Evolutionary conservation across 2,888 invertebrate species (phyloP).

Genomic region (Halocaridina rubra): DNA sequence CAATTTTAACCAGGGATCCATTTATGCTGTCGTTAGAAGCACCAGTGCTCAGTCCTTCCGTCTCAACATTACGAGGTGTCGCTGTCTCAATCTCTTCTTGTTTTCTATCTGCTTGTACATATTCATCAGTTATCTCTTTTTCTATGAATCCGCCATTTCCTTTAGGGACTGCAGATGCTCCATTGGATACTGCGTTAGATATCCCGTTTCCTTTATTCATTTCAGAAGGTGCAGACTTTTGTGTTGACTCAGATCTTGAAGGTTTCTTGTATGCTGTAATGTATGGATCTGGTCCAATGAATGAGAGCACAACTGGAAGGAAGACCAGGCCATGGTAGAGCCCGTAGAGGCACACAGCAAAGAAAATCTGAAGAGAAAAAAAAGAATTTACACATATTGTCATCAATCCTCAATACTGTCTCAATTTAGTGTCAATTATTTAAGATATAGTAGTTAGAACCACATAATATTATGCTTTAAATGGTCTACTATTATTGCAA

Average conservation of each 20-base stretch:
- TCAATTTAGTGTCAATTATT: no score
- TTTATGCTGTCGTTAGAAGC: no score
- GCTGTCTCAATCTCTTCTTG: no score
- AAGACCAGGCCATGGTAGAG: slow-evolving; percentile 45
- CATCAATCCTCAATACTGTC: no score
- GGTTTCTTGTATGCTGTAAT: neutral
- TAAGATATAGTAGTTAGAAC: neutral
- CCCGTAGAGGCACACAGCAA: slow-evolving; percentile 28
- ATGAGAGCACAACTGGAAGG: slow-evolving; percentile 33
- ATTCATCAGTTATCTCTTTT: neutral
- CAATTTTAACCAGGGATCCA: neutral
- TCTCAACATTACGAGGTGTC: no score
- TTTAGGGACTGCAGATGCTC: neutral
- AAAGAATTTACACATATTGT: neutral
- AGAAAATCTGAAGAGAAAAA: slow-evolving; percentile 25
- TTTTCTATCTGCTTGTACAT: no score
- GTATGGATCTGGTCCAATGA: slow-evolving; percentile 22
- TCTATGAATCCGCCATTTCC: neutral
- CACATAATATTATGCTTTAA: no score
- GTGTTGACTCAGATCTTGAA: neutral
- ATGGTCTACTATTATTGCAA: no score
- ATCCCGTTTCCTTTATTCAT: neutral
- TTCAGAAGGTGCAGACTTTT: neutral
- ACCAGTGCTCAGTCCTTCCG: no score
- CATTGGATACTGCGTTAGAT: no score